phyloP scores from a whole-genome alignment of 2,113 vertebrate species.

The Baryphthengus martii region DNA sequence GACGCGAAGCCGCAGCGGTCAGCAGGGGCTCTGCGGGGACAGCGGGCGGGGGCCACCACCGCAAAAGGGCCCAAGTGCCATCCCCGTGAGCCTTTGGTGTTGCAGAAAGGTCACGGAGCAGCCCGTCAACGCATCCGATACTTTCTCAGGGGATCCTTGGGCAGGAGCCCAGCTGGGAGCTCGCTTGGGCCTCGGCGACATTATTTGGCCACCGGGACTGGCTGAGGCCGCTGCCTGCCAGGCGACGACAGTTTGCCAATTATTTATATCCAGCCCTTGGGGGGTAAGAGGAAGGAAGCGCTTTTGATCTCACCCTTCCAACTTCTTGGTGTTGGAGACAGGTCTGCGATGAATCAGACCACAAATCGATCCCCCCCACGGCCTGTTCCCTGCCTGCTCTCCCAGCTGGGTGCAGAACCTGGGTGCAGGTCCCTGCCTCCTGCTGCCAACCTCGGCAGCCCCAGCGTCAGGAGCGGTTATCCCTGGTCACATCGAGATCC shows the following conservation, averaged over 20 bases:
- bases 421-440: no score
- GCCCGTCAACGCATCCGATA: fast-evolving
- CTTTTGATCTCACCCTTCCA: background rate
- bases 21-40: background rate
- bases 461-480: background rate
- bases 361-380: background rate
- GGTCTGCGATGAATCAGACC: background rate
- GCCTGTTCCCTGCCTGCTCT: background rate
- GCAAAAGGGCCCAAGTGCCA: background rate
- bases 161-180: background rate
- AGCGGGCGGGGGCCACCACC: background rate
- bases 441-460: background rate
- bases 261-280: background rate
- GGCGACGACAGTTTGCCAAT: background rate
- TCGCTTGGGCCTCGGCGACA: fast-evolving
- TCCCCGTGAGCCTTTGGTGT: fast-evolving
- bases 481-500: background rate
- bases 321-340: background rate
- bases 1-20: fast-evolving
- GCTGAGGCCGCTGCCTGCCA: background rate
- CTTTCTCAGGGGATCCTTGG: background rate
- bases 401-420: fast-evolving
- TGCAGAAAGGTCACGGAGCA: background rate
- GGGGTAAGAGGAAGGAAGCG: background rate
- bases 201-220: background rate